Conservation (phyloP, 2,797 vertebrate genomes). For the Pyrrhura leucotis region DNA sequence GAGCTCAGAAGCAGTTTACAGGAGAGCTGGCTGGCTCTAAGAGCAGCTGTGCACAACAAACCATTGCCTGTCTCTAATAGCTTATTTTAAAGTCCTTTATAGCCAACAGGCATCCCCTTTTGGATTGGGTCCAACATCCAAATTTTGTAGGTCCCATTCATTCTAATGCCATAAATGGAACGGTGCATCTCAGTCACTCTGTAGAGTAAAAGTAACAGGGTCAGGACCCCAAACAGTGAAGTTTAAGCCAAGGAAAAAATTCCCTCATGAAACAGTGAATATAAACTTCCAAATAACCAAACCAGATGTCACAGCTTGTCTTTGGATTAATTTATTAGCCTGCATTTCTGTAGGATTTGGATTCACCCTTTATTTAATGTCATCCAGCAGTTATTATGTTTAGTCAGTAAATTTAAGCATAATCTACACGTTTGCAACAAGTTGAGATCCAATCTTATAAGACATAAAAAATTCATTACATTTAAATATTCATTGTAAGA, state of each 20-base stretch:
- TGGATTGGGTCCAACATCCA: neutral
- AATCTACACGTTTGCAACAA: slow-evolving; percentile 45
- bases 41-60: neutral
- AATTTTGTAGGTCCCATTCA: neutral
- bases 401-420: slow-evolving; percentile 61
- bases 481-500: slow-evolving; percentile 64
- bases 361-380: slow-evolving; percentile 19
- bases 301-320: neutral
- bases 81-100: neutral
- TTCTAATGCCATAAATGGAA: neutral
- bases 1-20: neutral
- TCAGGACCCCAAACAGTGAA: neutral
- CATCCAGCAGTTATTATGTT: slow-evolving; percentile 39
- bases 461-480: slow-evolving; percentile 50
- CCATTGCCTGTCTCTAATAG: accelerated
- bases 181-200: neutral
- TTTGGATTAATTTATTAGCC: neutral
- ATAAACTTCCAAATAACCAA: slow-evolving; percentile 3
- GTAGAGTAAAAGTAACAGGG: neutral
- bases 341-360: neutral
- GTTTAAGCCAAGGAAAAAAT: neutral
- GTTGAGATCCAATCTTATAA: slow-evolving; percentile 22
- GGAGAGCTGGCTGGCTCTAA: neutral
- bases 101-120: neutral
- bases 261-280: neutral